Base-by-base conservation (phyloP, 2,113 vertebrate genomes). In the Saccopteryx leptura region DNA sequence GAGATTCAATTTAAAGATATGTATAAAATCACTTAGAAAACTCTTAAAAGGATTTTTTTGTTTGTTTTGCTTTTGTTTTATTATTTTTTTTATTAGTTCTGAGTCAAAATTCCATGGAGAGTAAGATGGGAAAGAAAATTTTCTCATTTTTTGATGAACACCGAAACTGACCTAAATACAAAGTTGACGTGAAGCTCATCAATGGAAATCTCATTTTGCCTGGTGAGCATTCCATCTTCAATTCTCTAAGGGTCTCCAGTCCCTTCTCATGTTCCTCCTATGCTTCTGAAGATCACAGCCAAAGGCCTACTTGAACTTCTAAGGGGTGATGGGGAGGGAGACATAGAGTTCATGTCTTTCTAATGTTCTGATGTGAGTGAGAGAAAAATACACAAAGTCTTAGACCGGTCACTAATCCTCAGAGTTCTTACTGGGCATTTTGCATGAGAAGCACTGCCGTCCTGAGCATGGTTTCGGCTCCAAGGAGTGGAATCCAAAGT, bases 361-460 rank as follows among this genome's bases (percentile, higher is more conserved):
- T 84, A 33, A 31, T n/a, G 28, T 24, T 65, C 69, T n/a, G 71
- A 84, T 10, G 19, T 82, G 7, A 18, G 11, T 88, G 28, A 79
- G 63, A 33, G 61, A 46, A 46, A 69, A 85, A 24, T 19, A 33
- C 48, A 66, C n/a, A 17, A 68, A 12, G 7, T 8, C 0, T 5
- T 74, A 4, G 11, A 28, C 31, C 21, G 15, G 39, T 13, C 10
- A 2, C 19, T 9, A 31, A 8, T 12, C n/a, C 24, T 68, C 5
- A 5, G 4, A 48, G 58, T 46, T 65, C 24, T 21, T 15, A 9
- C 19, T 9, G 11, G 0, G 13, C 2, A 8, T 9, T 39, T 69
- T 18, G 6, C 14, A 0, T 11, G 0, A 17, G 3, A 33, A 3
- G 4, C 3, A 0, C 3, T 11, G 1, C 8, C 15, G 0, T 7